These are phyloP conservation scores for Ecdyonurus torrentis DNA, from an alignment of 2,888 invertebrate genomes.

Conservation along the genomic window DNA sequence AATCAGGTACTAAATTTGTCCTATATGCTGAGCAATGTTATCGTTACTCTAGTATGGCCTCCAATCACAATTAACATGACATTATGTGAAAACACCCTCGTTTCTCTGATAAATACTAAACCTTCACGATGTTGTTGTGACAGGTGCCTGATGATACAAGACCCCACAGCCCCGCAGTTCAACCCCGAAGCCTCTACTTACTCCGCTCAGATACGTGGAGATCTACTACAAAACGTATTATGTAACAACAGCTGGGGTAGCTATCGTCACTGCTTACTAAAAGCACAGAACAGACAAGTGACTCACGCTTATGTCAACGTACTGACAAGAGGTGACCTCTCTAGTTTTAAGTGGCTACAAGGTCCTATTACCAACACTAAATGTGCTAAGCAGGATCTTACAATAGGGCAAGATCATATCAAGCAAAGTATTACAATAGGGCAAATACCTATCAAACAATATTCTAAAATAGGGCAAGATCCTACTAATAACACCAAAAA, in stretches of 20 bases:
- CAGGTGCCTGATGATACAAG: slow-evolving; percentile 41
- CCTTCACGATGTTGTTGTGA: too few relatives aligned
- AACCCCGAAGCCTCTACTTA: slow-evolving; percentile 45
- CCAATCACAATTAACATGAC: too few relatives aligned
- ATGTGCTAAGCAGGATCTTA: too few relatives aligned
- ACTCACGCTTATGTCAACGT: slow-evolving; percentile 65
- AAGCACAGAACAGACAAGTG: slow-evolving; percentile 23
- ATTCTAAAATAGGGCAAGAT: too few relatives aligned
- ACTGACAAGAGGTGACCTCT: slow-evolving; percentile 68
- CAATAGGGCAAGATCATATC: too few relatives aligned
- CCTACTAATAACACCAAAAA: slow-evolving; percentile 4
- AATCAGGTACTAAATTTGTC: too few relatives aligned
- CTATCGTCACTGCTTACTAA: slow-evolving; percentile 51
- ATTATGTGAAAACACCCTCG: too few relatives aligned
- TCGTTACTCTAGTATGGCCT: too few relatives aligned
- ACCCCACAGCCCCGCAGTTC: slow-evolving; percentile 43
- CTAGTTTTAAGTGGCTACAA: slow-evolving; percentile 67
- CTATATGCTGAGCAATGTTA: too few relatives aligned
- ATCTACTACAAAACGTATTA: slow-evolving; percentile 64
- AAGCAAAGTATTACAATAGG: too few relatives aligned
- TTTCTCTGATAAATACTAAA: too few relatives aligned
- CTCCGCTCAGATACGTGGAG: slow-evolving; percentile 44
- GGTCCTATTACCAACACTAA: slow-evolving; percentile 32
- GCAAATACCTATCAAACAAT: too few relatives aligned
- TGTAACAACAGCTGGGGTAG: slow-evolving; percentile 58